Evolutionary conservation across 2,888 invertebrate genomes (phyloP), one percentile per base, ranked within the genome.

Genomic region (Amblyjoppa fuscipennis): DNA sequence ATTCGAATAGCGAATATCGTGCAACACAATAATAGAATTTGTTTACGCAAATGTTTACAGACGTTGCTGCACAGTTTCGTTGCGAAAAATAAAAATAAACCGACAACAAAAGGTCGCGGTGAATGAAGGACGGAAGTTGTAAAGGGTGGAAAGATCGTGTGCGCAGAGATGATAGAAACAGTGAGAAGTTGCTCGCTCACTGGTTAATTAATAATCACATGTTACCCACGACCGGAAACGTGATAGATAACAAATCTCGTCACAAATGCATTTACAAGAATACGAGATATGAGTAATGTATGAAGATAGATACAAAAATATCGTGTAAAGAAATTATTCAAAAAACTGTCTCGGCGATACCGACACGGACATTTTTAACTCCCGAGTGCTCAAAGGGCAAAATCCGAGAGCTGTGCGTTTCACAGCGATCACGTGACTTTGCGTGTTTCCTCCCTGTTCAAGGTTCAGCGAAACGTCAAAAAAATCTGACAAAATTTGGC

Each of bases 311-410:
- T 61, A 38, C 13, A 56, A 70, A 31, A 45, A 20, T 69, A 53
- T 16, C 13, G 51, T n/a, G 20, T 38, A 28, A 11, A n/a, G 31
- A 20, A 41, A 38, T 25, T 3, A 49, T 86, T 88, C 87, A 91
- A 75, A 90, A 90, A 41, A 87, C 66, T 11, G 94, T 94, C 89
- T 93, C 91, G 3, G 94, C 95, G 85, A 95, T 93, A n/a, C 94
- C 94, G 81, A 95, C 92, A 38, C 88, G 88, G 51, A 92, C 93
- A 2, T 94, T 38, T 38, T 38, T 38, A 6, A 0, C 9, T 34
- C 34, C 34, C 34, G 34, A 34, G 2, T 2, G 34, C 34, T 2
- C 3, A 4, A 34, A 34, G 4, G 34, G 34, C 2, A 34, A 34
- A 34, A 34, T 2, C 2, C 34, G 34, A 34, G 34, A 34, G 34